Conservation (phyloP, 2,888 invertebrate genomes). For the Epistrophe eligans region DNA sequence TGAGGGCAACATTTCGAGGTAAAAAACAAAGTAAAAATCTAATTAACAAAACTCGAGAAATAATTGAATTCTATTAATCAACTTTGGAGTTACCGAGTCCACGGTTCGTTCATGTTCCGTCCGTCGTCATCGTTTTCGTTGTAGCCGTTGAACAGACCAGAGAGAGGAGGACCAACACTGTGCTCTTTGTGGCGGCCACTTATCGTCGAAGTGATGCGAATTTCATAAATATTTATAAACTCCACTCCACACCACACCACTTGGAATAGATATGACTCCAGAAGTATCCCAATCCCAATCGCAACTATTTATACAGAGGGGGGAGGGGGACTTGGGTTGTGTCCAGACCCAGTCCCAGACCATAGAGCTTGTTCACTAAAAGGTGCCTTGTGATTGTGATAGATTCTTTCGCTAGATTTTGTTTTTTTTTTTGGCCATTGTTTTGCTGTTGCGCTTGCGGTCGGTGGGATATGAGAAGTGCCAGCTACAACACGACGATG, state of each 20-base stretch:
- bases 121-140: not conserved
- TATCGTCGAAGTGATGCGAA: constrained; percentile 71
- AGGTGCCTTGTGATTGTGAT: constrained; percentile 54
- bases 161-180: not conserved
- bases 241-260: constrained; percentile 21
- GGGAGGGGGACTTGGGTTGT: not conserved
- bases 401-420: constrained; percentile 71
- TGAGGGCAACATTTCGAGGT: constrained; percentile 40
- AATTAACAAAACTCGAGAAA: constrained; percentile 75
- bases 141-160: not conserved
- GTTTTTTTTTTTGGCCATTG: constrained; percentile 5
- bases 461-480: constrained; percentile 37
- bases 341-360: not conserved
- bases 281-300: constrained; percentile 3
- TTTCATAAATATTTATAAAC: constrained; percentile 76
- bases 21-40: constrained; percentile 42
- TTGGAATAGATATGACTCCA: constrained; percentile 28
- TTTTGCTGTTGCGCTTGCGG: constrained; percentile 15
- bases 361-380: constrained; percentile 33
- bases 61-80: constrained; percentile 76
- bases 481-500: not conserved
- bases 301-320: not conserved
- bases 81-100: constrained; percentile 50
- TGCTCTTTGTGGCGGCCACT: constrained; percentile 42
- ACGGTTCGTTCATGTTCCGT: constrained; percentile 4